phyloP scores from a whole-genome alignment of 2,888 invertebrate genomes.

The Julus scanicus region DNA sequence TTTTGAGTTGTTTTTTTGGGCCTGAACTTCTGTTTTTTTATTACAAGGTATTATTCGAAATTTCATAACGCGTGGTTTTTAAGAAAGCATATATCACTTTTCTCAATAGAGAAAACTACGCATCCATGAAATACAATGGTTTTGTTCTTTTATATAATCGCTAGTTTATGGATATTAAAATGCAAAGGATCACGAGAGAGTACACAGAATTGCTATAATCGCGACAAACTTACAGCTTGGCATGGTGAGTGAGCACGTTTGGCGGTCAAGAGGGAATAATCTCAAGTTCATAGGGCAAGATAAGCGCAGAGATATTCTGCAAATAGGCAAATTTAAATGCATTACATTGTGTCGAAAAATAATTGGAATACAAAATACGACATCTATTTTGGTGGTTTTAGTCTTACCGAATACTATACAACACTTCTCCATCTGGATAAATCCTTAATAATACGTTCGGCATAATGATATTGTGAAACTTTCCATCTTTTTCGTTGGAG shows the following conservation, averaged over 20 bases:
- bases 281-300: slow-evolving; percentile 98
- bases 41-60: too few species aligned
- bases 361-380: too few species aligned
- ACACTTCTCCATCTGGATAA: slow-evolving; percentile 92
- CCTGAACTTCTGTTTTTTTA: too few species aligned
- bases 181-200: too few species aligned
- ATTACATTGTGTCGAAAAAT: neutral
- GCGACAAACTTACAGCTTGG: slow-evolving; percentile 87
- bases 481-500: slow-evolving; percentile 69
- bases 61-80: too few species aligned
- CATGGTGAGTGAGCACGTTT: slow-evolving; percentile 93
- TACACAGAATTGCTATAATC: neutral
- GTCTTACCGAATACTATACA: slow-evolving; percentile 88
- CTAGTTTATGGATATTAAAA: too few species aligned
- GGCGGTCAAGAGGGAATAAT: slow-evolving; percentile 94
- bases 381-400: neutral
- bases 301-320: slow-evolving; percentile 90
- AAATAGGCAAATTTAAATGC: neutral
- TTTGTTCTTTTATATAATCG: too few species aligned
- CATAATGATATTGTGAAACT: slow-evolving; percentile 92
- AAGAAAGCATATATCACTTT: too few species aligned
- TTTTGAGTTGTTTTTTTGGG: too few species aligned
- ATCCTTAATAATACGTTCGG: slow-evolving; percentile 97
- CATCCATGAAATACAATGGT: too few species aligned
- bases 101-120: too few species aligned